A percentile compares a stretch with the other conserved stretches of the same genome.
Conservation (phyloP, 1,140 invertebrate genomes). For the Leptestheria dahalacensis region DNA sequence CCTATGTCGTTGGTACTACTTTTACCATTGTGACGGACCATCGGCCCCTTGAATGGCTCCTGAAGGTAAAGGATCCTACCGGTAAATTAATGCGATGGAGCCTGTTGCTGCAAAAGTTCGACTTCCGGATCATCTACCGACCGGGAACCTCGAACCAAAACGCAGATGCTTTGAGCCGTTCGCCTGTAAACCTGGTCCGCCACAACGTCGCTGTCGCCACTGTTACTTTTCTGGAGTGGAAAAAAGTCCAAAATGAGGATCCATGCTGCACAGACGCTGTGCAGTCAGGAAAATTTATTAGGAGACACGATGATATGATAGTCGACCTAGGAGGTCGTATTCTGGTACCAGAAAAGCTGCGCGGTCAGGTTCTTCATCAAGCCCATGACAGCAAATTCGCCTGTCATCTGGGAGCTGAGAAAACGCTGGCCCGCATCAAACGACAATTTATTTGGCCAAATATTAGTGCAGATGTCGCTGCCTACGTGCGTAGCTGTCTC, state of each 20-base stretch:
- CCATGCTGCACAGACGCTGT: no score
- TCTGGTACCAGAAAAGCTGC: background rate
- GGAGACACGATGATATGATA: background rate
- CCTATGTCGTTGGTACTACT: background rate
- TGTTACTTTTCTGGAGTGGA: no score
- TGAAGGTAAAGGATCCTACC: background rate
- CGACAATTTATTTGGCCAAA: no score
- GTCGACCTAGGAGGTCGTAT: no score
- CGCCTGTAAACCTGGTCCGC: no score
- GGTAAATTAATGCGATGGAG: background rate
- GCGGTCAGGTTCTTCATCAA: background rate
- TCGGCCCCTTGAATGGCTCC: background rate
- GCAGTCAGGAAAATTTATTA: background rate
- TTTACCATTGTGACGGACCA: background rate
- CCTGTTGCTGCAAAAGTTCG: background rate
- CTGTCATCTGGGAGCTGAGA: conserved; percentile 16
- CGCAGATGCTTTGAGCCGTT: background rate
- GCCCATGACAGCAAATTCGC: no score
- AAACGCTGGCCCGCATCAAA: conserved; percentile 13
- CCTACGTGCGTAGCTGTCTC: conserved; percentile 17
- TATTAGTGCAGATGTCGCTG: conserved; percentile 18
- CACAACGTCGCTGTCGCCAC: no score
- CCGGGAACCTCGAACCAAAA: background rate
- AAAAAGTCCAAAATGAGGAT: no score
- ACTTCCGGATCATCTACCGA: background rate